These are phyloP conservation scores for Panurus biarmicus DNA, from an alignment of 2,113 vertebrate species.

Conservation along the genomic window DNA sequence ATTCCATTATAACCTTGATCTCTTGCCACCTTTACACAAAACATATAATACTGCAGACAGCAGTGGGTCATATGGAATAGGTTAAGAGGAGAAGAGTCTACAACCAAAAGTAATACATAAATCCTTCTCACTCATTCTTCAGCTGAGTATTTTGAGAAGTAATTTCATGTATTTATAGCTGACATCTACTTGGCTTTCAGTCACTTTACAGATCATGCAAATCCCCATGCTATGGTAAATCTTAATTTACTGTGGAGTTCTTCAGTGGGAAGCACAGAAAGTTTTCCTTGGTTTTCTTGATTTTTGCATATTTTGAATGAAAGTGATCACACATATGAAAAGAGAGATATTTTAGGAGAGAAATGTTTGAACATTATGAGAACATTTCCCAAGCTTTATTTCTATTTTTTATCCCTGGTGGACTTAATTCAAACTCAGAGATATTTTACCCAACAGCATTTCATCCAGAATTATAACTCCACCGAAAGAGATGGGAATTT, in stretches of 20 bases:
- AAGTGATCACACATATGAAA: neutral
- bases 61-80: neutral
- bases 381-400: conserved; percentile 4
- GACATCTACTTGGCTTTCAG: neutral
- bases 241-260: neutral
- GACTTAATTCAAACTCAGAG: neutral
- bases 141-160: neutral
- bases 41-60: neutral
- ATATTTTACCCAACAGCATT: neutral
- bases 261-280: neutral
- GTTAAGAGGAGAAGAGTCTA: neutral
- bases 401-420: neutral
- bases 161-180: neutral
- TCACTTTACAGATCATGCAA: neutral
- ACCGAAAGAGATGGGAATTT: neutral
- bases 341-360: neutral
- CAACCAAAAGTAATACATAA: neutral
- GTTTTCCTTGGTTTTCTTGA: neutral
- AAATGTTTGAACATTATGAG: neutral
- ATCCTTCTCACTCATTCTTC: neutral
- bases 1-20: neutral
- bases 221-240: fast-evolving
- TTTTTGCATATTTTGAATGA: neutral
- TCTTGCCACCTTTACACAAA: neutral
- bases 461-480: neutral